Conservation (phyloP, 1,140 invertebrate genomes). For the Cyclargus thomasi region DNA sequence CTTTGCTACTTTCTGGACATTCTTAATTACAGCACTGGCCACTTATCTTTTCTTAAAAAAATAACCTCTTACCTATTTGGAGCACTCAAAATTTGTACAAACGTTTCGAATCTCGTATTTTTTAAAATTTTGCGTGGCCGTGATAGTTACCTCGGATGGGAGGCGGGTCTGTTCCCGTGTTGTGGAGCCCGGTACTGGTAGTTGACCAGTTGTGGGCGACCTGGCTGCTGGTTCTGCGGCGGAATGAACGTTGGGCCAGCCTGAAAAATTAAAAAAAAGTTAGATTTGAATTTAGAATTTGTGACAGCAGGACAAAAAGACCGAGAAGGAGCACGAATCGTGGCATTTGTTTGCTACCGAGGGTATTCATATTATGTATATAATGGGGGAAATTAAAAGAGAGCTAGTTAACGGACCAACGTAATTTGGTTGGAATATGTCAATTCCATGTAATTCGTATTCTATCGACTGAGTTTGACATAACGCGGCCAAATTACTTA, state of each 20-base stretch:
- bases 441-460: too few relatives aligned
- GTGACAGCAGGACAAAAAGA: too few relatives aligned
- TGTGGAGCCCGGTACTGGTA: conserved; percentile 47
- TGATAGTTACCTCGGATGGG: conserved; percentile 48
- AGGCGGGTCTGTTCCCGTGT: conserved; percentile 47
- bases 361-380: too few relatives aligned
- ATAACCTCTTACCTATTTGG: not conserved
- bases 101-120: not conserved
- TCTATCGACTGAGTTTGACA: too few relatives aligned
- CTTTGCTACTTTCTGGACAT: not conserved
- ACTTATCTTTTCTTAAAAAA: not conserved
- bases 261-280: conserved; percentile 38
- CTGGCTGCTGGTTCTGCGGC: conserved; percentile 44
- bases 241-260: conserved; percentile 53
- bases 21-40: not conserved
- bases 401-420: too few relatives aligned
- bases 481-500: too few relatives aligned
- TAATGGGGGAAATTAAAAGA: too few relatives aligned
- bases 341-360: too few relatives aligned
- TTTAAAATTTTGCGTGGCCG: conserved; percentile 9
- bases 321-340: too few relatives aligned
- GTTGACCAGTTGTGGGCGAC: conserved; percentile 48
- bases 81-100: conserved; percentile 16
- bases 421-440: too few relatives aligned
- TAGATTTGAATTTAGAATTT: not conserved